Evolutionary conservation across 2,888 invertebrate genomes (phyloP), one percentile per base, ranked within the genome.

Genomic region (Aporophyla lueneburgensis): DNA sequence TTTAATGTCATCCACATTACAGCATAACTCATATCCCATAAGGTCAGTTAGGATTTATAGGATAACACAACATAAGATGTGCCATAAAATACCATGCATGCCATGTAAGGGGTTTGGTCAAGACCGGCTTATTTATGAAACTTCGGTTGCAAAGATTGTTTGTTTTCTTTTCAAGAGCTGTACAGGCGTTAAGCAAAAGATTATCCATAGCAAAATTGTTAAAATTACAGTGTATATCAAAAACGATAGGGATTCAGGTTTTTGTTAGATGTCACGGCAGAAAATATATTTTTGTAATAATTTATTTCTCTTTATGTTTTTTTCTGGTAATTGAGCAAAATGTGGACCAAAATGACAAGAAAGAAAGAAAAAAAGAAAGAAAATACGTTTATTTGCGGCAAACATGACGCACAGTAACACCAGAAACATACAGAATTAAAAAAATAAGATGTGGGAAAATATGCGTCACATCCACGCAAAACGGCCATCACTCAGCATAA

Each of bases 1-100:
- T 5, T 24, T 56, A 46, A 40, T 24, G 56, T 80, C 80, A 67
- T 40, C 51, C 33, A 46, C 46, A 74, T 53, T 46, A 40, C 2
- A 58, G 7, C 19, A 61, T 80, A 58, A 80, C 24, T 74, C 56
- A 67, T 21, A 9, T 46, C 19, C 62, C n/a, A 49, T 67, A 40
- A 40, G 67, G 67, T 53, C 51, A 27, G 51, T 21, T 54, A 67
- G 16, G 62, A 79, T 68, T 79, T 78, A 78, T 80, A 19, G 16
- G 56, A 33, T 66, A 24, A 7, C 16, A 19, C 5, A 51, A 76
- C 33, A 14, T 56, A 63, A 46, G 33, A 53, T 66, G 24, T 7
- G 46, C 67, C 46, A 68, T 80, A 74, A 62, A 61, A 53, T 24
- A 56, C 24, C 53, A 67, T 49, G 27, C 40, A 56, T 21, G n/a